Evolutionary conservation across 2,113 vertebrate genomes (phyloP).

Genomic region (Rhinichthys klamathensis): DNA sequence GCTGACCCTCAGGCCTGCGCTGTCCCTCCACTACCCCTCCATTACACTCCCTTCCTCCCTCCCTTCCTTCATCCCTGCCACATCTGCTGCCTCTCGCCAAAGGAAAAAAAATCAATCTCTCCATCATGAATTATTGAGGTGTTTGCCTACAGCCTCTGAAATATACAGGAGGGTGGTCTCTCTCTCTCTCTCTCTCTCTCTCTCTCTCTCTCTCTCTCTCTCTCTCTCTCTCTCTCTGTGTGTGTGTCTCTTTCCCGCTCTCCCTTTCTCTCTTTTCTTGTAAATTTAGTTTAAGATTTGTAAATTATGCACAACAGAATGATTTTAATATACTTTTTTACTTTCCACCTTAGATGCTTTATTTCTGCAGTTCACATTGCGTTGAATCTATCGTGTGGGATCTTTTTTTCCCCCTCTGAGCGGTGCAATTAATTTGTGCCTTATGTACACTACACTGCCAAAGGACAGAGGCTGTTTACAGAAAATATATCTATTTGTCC

Average conservation of each 20-base stretch:
- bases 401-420: slow-evolving; percentile 18
- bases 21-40: slow-evolving; percentile 19
- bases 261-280: slow-evolving; percentile 42
- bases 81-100: slow-evolving; percentile 55
- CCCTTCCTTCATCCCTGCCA: slow-evolving; percentile 62
- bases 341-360: slow-evolving; percentile 14
- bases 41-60: slow-evolving; percentile 26
- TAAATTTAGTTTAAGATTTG: slow-evolving; percentile 27
- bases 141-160: slow-evolving; percentile 78
- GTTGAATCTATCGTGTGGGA: not conserved
- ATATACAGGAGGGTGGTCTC: slow-evolving; percentile 66
- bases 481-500: slow-evolving; percentile 37
- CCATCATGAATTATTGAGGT: slow-evolving; percentile 83
- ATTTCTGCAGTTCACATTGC: slow-evolving; percentile 8
- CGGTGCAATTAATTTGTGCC: not conserved
- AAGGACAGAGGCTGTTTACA: slow-evolving; percentile 21
- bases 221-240: slow-evolving; percentile 46
- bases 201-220: slow-evolving; percentile 53
- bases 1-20: slow-evolving; percentile 24
- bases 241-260: slow-evolving; percentile 59
- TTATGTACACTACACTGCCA: not conserved
- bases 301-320: slow-evolving; percentile 39
- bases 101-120: slow-evolving; percentile 68
- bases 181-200: slow-evolving; percentile 60
- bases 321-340: slow-evolving; percentile 14